Base-by-base conservation (phyloP, 1,140 invertebrate genomes). In the Dinoponera quadriceps region DNA sequence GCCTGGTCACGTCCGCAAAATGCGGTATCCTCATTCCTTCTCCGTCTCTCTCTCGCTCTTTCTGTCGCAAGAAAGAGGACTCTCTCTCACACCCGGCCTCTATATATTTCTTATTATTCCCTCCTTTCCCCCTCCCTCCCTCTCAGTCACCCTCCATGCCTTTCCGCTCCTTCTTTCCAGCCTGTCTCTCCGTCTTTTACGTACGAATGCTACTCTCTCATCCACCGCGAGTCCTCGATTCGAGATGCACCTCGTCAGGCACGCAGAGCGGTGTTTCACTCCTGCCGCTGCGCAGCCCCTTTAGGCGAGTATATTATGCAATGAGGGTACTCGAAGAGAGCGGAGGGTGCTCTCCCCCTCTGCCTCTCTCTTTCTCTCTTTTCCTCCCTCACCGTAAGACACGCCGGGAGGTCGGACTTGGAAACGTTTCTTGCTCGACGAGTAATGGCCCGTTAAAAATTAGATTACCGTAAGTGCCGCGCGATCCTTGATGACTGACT, bases 271-370 rank as follows among this genome's bases (percentile, higher is more conserved):
- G 18, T 62, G 68, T 87, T 72, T 84, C 74, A 59, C 55, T 44
- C 86, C 57, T 44, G 38, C 5, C 54, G n/a, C 20, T 14, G 4
- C 27, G 18, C 63, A 71, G 66, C 75, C 75, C 55, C 86, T 83
- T 87, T 85, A 51, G 80, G 48, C 78, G 74, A 74, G 86, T 88
- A 88, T 86, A 88, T 88, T 88, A 88, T 88, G 87, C 87, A 88
- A 88, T 78, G 87, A 88, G 86, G 73, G 80, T 88, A 82, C 87
- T 88, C 22, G 83, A 69, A 22, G 27, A 69, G 59, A 55, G 78
- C 80, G 74, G 62, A 88, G 87, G 80, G 83, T 85, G 65, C 86
- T 88, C 71, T 44, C 38, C 11, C 38, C 11, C 38, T 44, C 38
- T 44, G 4, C 11, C 38, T 44, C 38, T 44, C 38, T 44, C 38